These are phyloP conservation scores for Notamacropus eugenii DNA, from an alignment of 2,797 vertebrate species.

Conservation along the genomic window DNA sequence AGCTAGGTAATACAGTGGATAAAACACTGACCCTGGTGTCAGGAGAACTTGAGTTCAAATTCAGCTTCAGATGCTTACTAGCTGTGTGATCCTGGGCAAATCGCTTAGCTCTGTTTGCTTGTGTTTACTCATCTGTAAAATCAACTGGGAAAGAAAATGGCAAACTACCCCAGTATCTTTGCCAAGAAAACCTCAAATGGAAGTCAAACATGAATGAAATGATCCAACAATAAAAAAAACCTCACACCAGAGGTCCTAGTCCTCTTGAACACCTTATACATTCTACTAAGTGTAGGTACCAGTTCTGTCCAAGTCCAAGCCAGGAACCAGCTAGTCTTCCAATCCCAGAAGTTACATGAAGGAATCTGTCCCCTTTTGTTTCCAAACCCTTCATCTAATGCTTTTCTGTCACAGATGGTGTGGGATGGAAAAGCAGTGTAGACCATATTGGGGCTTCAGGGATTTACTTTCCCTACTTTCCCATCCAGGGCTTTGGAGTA, in stretches of 20 bases:
- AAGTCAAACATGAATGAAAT: neutral
- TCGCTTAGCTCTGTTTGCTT: neutral
- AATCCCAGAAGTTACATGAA: neutral
- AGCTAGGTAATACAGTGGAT: no score
- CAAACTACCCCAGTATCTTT: neutral
- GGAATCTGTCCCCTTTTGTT: neutral
- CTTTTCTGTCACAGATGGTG: neutral
- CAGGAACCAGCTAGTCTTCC: neutral
- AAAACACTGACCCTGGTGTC: neutral
- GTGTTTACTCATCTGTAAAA: neutral
- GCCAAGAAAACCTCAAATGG: neutral
- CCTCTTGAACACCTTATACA: neutral
- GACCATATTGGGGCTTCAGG: neutral
- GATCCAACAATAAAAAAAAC: neutral
- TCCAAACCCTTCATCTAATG: neutral
- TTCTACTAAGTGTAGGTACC: neutral
- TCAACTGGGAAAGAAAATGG: neutral
- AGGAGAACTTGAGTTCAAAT: neutral
- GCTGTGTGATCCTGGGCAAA: neutral
- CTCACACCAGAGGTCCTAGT: neutral
- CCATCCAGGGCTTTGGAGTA: slow-evolving; percentile 62
- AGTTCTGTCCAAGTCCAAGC: neutral
- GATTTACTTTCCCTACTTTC: slow-evolving; percentile 4
- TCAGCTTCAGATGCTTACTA: neutral
- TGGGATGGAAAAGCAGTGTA: neutral